Evolutionary conservation across 30 jellyfish, hydroid and myxozoan genomes (phyloP).

Genomic region (Catostylus mosaicus): DNA sequence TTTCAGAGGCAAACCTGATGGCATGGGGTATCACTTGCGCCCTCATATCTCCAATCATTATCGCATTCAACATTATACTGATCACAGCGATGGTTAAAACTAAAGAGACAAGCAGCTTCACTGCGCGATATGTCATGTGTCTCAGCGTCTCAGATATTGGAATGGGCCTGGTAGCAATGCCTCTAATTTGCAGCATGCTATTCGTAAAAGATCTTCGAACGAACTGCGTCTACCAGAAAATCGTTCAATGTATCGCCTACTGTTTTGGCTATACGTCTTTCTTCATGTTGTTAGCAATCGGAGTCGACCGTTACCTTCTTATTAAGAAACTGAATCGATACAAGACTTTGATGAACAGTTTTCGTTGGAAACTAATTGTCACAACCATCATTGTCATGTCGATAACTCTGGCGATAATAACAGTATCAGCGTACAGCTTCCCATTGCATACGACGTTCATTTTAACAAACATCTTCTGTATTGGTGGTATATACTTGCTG

Average conservation of each 20-base stretch:
- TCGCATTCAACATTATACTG: slow-evolving; percentile 26
- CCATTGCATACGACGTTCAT: slow-evolving; percentile 40
- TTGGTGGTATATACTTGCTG: slow-evolving; percentile 42
- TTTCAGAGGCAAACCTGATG: slow-evolving; percentile 22
- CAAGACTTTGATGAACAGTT: slow-evolving; percentile 34
- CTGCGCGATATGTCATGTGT: slow-evolving; percentile 48
- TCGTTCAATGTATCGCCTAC: slow-evolving; percentile 47
- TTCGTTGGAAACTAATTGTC: slow-evolving; percentile 37
- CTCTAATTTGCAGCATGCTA: slow-evolving; percentile 41
- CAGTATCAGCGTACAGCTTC: slow-evolving; percentile 41
- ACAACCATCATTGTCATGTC: slow-evolving; percentile 18
- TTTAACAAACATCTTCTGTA: slow-evolving; percentile 23
- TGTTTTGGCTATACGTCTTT: slow-evolving; percentile 60
- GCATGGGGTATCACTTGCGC: slow-evolving; percentile 56
- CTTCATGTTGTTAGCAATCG: slow-evolving; percentile 56
- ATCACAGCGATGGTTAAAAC: slow-evolving; percentile 49
- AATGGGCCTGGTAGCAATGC: slow-evolving; percentile 51
- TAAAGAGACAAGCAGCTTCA: slow-evolving; percentile 38
- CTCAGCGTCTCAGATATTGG: slow-evolving; percentile 69
- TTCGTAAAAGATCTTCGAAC: slow-evolving; percentile 18
- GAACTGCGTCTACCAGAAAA: slow-evolving; percentile 41
- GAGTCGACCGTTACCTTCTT: slow-evolving; percentile 62
- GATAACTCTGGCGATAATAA: not conserved
- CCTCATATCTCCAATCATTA: slow-evolving; percentile 33
- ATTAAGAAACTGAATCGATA: slow-evolving; percentile 36